Evolutionary conservation across 2,113 vertebrate species (phyloP).

Genomic region (Hemiprocne comata): DNA sequence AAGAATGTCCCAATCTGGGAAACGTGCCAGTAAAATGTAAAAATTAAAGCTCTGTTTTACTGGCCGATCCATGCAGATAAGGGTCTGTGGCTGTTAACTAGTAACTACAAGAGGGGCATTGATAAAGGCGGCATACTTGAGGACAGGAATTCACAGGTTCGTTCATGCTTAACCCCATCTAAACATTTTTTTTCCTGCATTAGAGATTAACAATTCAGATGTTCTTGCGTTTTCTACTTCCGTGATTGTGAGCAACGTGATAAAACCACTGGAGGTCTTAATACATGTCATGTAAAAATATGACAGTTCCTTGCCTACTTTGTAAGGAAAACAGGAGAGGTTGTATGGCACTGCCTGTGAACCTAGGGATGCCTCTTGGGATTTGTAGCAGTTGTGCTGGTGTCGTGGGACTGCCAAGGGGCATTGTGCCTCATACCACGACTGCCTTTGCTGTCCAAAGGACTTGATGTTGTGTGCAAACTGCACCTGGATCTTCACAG

Average conservation of each 20-base stretch:
- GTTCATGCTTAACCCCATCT: constrained; percentile 21
- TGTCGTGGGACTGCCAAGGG: neutral
- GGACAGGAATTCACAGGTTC: constrained; percentile 34
- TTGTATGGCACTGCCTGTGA: neutral
- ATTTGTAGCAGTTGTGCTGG: fast-evolving
- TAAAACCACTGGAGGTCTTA: neutral
- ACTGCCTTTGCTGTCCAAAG: neutral
- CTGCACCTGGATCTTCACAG: neutral
- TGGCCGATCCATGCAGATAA: constrained; percentile 50
- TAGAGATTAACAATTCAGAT: neutral
- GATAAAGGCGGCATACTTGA: neutral
- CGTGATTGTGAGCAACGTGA: neutral
- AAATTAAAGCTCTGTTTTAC: constrained; percentile 63
- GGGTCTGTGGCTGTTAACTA: constrained; percentile 59
- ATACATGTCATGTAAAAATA: fast-evolving
- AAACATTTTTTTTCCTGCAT: neutral
- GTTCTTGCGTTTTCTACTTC: neutral
- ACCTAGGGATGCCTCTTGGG: neutral
- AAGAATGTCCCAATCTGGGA: constrained; percentile 64
- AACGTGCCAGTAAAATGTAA: constrained; percentile 52
- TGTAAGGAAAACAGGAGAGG: neutral
- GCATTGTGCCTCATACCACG: fast-evolving
- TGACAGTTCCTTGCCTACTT: neutral
- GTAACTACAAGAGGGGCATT: constrained; percentile 36
- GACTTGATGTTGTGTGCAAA: neutral